These are phyloP conservation scores for Erethizon dorsatum DNA, from an alignment of 2,797 vertebrate genomes.

Conservation along the genomic window DNA sequence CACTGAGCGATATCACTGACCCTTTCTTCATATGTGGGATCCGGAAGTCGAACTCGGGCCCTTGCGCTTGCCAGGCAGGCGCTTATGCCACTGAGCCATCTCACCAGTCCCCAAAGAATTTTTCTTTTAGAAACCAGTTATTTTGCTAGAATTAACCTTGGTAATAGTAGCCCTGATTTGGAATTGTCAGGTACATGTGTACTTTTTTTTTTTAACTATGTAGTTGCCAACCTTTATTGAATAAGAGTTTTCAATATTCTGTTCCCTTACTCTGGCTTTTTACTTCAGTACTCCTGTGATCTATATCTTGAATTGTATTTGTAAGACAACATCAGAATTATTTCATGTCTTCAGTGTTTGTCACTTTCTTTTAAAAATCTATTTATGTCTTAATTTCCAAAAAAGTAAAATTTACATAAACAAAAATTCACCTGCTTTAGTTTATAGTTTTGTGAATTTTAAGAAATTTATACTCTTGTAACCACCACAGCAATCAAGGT, in stretches of 20 bases:
- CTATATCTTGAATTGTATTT: neutral
- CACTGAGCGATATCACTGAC: no score
- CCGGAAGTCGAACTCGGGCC: no score
- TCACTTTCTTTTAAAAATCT: neutral
- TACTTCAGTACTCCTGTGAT: neutral
- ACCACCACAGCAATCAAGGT: neutral
- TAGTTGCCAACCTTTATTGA: conserved; percentile 2
- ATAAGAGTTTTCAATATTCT: conserved; percentile 17
- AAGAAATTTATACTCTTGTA: neutral
- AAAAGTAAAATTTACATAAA: conserved; percentile 42
- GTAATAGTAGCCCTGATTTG: neutral
- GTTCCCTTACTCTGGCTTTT: neutral
- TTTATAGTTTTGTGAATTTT: neutral
- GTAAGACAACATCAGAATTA: neutral
- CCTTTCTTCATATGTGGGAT: no score
- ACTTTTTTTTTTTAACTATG: neutral
- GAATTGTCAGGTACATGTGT: neutral
- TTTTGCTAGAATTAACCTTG: neutral
- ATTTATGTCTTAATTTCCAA: neutral
- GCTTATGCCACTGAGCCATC: no score
- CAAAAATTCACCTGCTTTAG: neutral
- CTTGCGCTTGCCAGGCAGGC: no score
- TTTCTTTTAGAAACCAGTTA: neutral
- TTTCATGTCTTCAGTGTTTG: neutral
- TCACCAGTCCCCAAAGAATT: neutral